Evolutionary conservation across 2,113 vertebrate species (phyloP), one percentile per base, ranked within the genome.

Genomic region (Tenrec ecaudatus): DNA sequence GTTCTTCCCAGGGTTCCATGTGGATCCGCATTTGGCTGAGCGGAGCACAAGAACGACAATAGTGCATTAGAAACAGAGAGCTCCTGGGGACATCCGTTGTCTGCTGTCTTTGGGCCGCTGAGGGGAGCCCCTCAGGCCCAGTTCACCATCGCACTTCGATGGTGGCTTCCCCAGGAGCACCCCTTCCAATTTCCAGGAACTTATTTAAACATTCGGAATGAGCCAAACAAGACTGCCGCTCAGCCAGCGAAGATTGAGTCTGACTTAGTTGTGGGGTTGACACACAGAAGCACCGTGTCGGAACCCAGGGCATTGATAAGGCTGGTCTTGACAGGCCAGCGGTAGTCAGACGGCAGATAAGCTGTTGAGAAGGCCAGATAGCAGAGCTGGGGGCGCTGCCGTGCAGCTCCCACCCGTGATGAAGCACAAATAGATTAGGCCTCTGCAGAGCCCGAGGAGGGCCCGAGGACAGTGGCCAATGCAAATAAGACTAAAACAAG

Each of bases 401-500:
- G 86, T 96, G 95, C 89, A 95, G 94, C 97, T 98, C 95, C 97
- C 95, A 95, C 92, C 93, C 81, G 91, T 93, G 98, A 98, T 98
- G 97, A 98, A 98, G 95, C 94, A 77, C 95, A 96, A 97, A 76
- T 86, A 97, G 97, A 98, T 98, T 97, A 98, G 97, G 96, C 96
- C 96, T 93, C 90, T 96, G 96, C 97, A 96, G 95, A 95, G 96
- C 93, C 96, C 95, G 96, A 97, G 97, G 97, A 94, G 93, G 88
- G 93, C 64, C 0, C 19, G 20, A 80, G 95, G 97, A 94, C 85
- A 68, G 93, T 98, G 69, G 97, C 98, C 97, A 98, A 97, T 97
- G 96, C 97, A 98, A 98, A 98, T 97, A 98, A 96, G 95, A 58
- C 91, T 96, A 96, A 94, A 98, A 98, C 96, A 97, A 97, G 97